phyloP scores from a whole-genome alignment of 2,888 invertebrate species.

The Andricus quercusramuli region DNA sequence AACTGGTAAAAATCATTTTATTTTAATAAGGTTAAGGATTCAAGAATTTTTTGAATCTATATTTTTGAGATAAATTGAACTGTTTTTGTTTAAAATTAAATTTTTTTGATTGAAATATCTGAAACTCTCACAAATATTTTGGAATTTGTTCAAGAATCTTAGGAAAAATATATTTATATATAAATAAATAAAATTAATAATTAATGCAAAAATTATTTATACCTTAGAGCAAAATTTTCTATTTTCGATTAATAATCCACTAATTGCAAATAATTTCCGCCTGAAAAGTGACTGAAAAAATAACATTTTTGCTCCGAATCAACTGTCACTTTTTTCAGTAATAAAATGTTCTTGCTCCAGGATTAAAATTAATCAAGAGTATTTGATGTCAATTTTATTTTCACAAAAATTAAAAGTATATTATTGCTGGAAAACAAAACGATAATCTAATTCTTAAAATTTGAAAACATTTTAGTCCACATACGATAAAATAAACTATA shows the following conservation, averaged over 20 bases:
- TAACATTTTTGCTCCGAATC: background rate
- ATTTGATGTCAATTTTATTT: background rate
- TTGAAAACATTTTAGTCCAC: background rate
- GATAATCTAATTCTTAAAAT: background rate
- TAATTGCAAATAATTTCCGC: background rate
- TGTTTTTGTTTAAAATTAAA: too few species aligned
- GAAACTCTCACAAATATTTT: too few species aligned
- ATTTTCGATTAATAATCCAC: background rate
- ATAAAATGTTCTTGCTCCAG: slow-evolving; percentile 2
- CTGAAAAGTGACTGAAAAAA: background rate
- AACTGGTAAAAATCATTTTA: too few species aligned
- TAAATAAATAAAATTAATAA: too few species aligned
- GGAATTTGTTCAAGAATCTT: too few species aligned
- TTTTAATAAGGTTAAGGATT: too few species aligned
- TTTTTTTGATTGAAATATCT: too few species aligned
- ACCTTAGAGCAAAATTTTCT: slow-evolving; percentile 10
- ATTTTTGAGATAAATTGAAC: too few species aligned
- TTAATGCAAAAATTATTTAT: background rate
- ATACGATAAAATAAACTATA: background rate
- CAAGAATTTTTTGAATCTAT: too few species aligned
- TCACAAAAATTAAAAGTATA: background rate
- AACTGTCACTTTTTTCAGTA: background rate
- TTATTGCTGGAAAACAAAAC: background rate
- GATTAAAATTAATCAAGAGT: background rate
- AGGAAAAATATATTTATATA: too few species aligned